Evolutionary conservation across 2,888 invertebrate species (phyloP).

Genomic region (Mongoloraphidia duomilia): DNA sequence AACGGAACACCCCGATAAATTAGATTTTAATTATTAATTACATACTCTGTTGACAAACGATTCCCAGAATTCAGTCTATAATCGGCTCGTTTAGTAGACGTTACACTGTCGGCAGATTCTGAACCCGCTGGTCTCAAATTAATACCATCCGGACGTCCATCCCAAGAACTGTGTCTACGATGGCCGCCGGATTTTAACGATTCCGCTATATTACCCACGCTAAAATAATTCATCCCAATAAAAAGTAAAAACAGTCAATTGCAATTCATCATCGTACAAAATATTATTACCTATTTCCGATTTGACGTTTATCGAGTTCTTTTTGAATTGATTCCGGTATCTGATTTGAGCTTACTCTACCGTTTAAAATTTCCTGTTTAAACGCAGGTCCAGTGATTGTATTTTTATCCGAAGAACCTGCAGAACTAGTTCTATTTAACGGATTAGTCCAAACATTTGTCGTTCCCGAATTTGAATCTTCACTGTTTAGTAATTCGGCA

Average conservation of each 20-base stretch:
- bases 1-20: too few relatives aligned
- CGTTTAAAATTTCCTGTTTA: too few relatives aligned
- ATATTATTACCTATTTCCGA: constrained; percentile 36
- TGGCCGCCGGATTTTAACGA: constrained; percentile 15
- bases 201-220: constrained; percentile 4
- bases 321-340: constrained; percentile 51
- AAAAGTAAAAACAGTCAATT: background rate
- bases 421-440: background rate
- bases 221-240: background rate
- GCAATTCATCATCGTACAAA: background rate
- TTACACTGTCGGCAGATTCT: too few relatives aligned
- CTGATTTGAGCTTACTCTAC: constrained; percentile 15
- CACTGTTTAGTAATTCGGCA: constrained; percentile 30
- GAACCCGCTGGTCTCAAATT: too few relatives aligned
- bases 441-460: constrained; percentile 65
- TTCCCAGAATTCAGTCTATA: too few relatives aligned
- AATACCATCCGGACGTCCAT: constrained; percentile 18
- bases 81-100: too few relatives aligned
- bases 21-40: too few relatives aligned
- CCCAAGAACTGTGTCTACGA: constrained; percentile 23
- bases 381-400: too few relatives aligned
- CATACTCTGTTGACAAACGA: too few relatives aligned
- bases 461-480: constrained; percentile 22
- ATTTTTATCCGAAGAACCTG: background rate
- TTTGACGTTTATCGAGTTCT: constrained; percentile 46